A percentile compares a stretch with the other conserved stretches of the same genome.
Conservation (phyloP, 2,797 vertebrate species). For the Rhadinocentrus ornatus region DNA sequence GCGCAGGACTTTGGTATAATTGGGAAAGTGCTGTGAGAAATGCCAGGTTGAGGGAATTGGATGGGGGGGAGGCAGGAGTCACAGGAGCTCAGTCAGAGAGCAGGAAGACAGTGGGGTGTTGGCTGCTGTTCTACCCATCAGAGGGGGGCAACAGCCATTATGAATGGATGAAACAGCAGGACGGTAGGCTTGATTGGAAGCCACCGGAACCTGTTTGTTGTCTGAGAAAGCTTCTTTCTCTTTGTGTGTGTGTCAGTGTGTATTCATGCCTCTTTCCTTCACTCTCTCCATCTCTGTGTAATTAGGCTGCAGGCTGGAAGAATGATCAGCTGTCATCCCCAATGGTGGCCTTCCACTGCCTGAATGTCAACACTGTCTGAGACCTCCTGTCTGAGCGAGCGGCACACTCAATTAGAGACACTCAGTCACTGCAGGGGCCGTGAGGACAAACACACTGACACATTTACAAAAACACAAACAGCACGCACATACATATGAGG, state of each 20-base stretch:
- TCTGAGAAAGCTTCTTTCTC: slow-evolving; percentile 39
- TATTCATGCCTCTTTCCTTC: not conserved
- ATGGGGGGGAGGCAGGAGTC: slow-evolving; percentile 13
- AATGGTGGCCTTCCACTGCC: slow-evolving; percentile 70
- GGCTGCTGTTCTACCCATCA: slow-evolving; percentile 41
- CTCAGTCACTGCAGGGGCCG: slow-evolving; percentile 64
- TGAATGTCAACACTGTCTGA: slow-evolving; percentile 79
- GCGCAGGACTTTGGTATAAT: slow-evolving; percentile 55
- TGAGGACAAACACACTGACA: slow-evolving; percentile 57
- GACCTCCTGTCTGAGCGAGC: slow-evolving; percentile 74
- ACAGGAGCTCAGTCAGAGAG: slow-evolving; percentile 39
- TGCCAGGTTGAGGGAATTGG: slow-evolving; percentile 18
- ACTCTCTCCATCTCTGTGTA: slow-evolving; percentile 57
- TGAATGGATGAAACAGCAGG: slow-evolving; percentile 67
- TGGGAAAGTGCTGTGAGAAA: slow-evolving; percentile 48
- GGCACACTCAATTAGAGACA: slow-evolving; percentile 76
- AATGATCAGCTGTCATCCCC: slow-evolving; percentile 79
- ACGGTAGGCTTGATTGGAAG: slow-evolving; percentile 62
- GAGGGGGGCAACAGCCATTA: slow-evolving; percentile 30
- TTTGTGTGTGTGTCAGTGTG: slow-evolving; percentile 8
- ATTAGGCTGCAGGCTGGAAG: slow-evolving; percentile 73
- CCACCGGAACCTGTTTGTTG: slow-evolving; percentile 71
- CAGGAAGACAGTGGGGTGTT: slow-evolving; percentile 59
- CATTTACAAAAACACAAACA: slow-evolving; percentile 38
- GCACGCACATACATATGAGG: slow-evolving; percentile 6